Conservation (phyloP, 1,140 invertebrate genomes). For the Drosophila sproati region DNA sequence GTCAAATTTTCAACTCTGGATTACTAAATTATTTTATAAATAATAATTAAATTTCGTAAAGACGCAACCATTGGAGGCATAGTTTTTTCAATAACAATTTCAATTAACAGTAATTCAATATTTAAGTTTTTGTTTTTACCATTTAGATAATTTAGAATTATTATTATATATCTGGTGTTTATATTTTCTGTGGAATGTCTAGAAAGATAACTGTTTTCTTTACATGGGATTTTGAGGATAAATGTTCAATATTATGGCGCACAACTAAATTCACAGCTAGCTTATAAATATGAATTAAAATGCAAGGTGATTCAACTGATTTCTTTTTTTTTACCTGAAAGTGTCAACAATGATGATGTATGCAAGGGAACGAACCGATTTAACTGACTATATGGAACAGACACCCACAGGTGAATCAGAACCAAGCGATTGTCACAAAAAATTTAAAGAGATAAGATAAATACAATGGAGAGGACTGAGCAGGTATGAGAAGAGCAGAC, state of each 20-base stretch:
- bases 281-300: not conserved
- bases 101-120: too few species aligned
- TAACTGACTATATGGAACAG: conserved; percentile 4
- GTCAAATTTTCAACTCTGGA: too few species aligned
- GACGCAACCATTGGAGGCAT: too few species aligned
- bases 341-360: not conserved
- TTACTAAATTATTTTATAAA: too few species aligned
- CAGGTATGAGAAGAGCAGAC: conserved; percentile 5
- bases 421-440: not conserved
- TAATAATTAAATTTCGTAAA: too few species aligned
- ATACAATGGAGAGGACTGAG: not conserved
- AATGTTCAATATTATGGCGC: not conserved
- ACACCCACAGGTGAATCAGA: conserved; percentile 25
- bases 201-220: too few species aligned
- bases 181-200: too few species aligned
- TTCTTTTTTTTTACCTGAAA: conserved; percentile 3
- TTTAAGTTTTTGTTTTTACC: too few species aligned
- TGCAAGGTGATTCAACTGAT: not conserved
- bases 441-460: conserved; percentile 36
- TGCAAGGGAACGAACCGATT: conserved; percentile 18
- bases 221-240: too few species aligned
- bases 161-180: too few species aligned
- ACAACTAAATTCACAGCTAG: not conserved
- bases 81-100: too few species aligned
- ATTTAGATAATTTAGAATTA: too few species aligned